Base-by-base conservation (phyloP, 2,797 vertebrate species). In the Lophotriccus pileatus region DNA sequence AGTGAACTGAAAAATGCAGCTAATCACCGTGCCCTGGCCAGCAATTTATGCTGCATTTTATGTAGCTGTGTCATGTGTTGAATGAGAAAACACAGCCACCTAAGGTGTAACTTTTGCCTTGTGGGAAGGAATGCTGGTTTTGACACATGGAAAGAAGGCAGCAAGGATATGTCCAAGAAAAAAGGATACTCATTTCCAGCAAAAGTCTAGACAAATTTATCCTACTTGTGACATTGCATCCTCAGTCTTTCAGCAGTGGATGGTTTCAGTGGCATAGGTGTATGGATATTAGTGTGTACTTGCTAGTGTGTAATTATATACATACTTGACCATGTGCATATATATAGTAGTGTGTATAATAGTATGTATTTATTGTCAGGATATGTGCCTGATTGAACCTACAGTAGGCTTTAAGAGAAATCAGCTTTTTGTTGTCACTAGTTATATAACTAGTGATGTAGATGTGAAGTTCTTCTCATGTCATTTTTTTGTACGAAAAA, bases 251-350 rank as follows among this genome's bases (percentile, higher is more conserved):
- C 56, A 87, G 46, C 32, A 63, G 2, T 30, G 36, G 34, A 25
- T 84, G 12, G 7, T 23, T 74, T 94, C 43, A 60, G 8, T 64
- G 34, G 27, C 3, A 1, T 1, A 2, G 6, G 0, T 62, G 1
- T 75, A 3, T 60, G 1, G 44, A 4, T 91, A 7, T 49, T 16
- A 62, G 27, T 56, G 12, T 66, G 32, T 58, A 46, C 32, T 74
- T 69, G 24, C 17, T 60, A 14, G 9, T 39, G 14, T 50, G 7
- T 50, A 44, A 63, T 69, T 62, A 37, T 68, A 25, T 15, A 15
- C 9, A 13, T 62, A 15, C 27, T 67, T 67, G 37, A 13, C 27
- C 3, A 2, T 25, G 4, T 69, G 12, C 50, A 3, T 67, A 30
- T 17, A 1, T 67, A 9, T 53, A 46, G 21, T 88, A 28, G 4